These are phyloP conservation scores for Caranx melampygus DNA, from an alignment of 2,113 vertebrate genomes.

Conservation along the genomic window DNA sequence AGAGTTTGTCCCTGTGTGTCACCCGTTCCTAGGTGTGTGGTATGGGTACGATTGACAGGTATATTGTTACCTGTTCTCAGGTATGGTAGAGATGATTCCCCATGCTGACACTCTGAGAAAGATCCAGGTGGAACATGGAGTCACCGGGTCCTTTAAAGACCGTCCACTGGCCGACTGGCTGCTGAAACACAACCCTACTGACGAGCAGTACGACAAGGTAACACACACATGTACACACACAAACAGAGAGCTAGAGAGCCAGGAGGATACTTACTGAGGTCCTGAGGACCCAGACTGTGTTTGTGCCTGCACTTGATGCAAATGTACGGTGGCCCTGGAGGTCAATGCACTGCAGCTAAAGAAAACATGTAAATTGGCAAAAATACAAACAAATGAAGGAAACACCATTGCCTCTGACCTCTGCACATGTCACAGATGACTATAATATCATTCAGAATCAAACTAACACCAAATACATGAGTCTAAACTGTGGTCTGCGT, in stretches of 20 bases:
- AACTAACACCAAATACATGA: too few relatives aligned
- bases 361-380: too few relatives aligned
- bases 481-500: background rate
- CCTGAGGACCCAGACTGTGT: too few relatives aligned
- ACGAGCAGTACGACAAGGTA: slow-evolving; percentile 97
- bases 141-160: slow-evolving; percentile 98
- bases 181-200: slow-evolving; percentile 94
- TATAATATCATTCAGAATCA: too few relatives aligned
- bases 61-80: slow-evolving; percentile 68
- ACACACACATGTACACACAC: slow-evolving; percentile 21
- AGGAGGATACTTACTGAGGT: too few relatives aligned
- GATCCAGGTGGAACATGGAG: slow-evolving; percentile 97
- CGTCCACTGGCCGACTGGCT: slow-evolving; percentile 95
- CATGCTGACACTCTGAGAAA: slow-evolving; percentile 95
- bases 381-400: too few relatives aligned
- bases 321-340: too few relatives aligned
- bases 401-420: background rate
- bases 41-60: slow-evolving; percentile 5
- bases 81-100: slow-evolving; percentile 99
- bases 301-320: too few relatives aligned
- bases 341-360: too few relatives aligned
- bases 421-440: background rate
- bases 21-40: background rate
- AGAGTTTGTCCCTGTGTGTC: background rate
- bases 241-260: too few relatives aligned